Base-by-base conservation (phyloP, 2,113 vertebrate genomes). In the Regulus satrapa region DNA sequence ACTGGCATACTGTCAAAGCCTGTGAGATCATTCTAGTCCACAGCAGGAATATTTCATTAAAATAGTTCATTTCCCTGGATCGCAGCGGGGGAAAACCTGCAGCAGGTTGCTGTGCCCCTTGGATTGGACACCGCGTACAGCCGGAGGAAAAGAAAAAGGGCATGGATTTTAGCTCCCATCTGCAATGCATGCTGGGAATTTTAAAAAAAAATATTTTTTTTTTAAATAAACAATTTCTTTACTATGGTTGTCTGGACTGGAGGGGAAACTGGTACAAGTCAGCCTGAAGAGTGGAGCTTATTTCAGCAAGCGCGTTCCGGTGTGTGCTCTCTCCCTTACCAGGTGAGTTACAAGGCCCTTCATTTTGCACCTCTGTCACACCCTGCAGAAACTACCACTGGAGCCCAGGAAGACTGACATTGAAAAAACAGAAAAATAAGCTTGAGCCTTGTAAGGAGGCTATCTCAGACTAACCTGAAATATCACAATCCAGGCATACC, bases 401-500 rank as follows among this genome's bases (percentile, higher is more conserved):
- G 17, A 80, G 5, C 41, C 58, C n/a, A 80, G 45, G 69, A 81
- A 69, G 29, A 66, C 4, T 52, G 51, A 77, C 18, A 32, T 18
- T 31, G 34, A 51, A 88, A 88, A 67, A 82, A 13, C 18, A 62
- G n/a, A 19, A 64, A 76, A 58, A 69, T 29, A 7, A 56, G 34
- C n/a, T 48, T 55, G 45, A 94, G 59, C 36, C 28, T 62, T 55
- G 24, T 49, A 59, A 73, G 62, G 49, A 73, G 46, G 41, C 29
- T 66, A 52, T 19, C 28, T 48, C 25, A 16, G 18, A 49, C 58
- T 89, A 94, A 99, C 99, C 99, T 99, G 99, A 97, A 99, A 99
- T 95, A 99, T 99, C 54, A 99, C 99, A 14, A 99, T 99, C 99
- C 99, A 99, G 91, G 99, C 99, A 2, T 99, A 99, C 32, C 99